phyloP scores from a whole-genome alignment of 1,140 invertebrate species.

The Drosophila pallidifrons region DNA sequence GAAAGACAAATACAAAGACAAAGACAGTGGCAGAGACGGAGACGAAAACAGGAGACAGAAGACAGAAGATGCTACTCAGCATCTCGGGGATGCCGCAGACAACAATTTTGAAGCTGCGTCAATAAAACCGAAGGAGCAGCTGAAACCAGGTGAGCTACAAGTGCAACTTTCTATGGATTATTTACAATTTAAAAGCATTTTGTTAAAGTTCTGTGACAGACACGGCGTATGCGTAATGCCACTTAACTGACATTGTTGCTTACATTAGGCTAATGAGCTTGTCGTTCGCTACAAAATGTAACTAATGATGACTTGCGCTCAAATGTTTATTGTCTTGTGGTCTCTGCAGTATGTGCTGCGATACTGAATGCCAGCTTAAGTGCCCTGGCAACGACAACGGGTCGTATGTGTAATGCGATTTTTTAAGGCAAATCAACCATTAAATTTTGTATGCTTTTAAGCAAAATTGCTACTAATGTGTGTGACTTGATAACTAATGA shows the following conservation, averaged over 20 bases:
- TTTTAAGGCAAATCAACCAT: slow-evolving; percentile 17
- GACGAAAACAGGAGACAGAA: slow-evolving; percentile 2
- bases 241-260: slow-evolving; percentile 66
- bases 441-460: slow-evolving; percentile 8
- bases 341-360: neutral
- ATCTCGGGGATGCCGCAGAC: slow-evolving; percentile 22
- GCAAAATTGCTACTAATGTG: slow-evolving; percentile 4
- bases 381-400: slow-evolving; percentile 48
- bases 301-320: slow-evolving; percentile 58
- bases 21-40: slow-evolving; percentile 24
- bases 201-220: slow-evolving; percentile 30
- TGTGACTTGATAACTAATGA: neutral
- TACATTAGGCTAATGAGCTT: slow-evolving; percentile 71
- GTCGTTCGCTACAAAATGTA: slow-evolving; percentile 49
- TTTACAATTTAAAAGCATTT: slow-evolving; percentile 67
- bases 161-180: slow-evolving; percentile 53
- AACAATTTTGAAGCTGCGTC: slow-evolving; percentile 21
- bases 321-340: slow-evolving; percentile 27
- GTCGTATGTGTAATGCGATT: slow-evolving; percentile 35
- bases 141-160: slow-evolving; percentile 40
- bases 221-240: slow-evolving; percentile 53
- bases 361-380: slow-evolving; percentile 37
- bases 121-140: neutral
- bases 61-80: slow-evolving; percentile 6
- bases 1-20: slow-evolving; percentile 27